Percentiles rank a stretch among this genome's conserved stretches.
Evolutionary conservation across 2,113 vertebrate species (phyloP).

Genomic region (Vicugna pacos): DNA sequence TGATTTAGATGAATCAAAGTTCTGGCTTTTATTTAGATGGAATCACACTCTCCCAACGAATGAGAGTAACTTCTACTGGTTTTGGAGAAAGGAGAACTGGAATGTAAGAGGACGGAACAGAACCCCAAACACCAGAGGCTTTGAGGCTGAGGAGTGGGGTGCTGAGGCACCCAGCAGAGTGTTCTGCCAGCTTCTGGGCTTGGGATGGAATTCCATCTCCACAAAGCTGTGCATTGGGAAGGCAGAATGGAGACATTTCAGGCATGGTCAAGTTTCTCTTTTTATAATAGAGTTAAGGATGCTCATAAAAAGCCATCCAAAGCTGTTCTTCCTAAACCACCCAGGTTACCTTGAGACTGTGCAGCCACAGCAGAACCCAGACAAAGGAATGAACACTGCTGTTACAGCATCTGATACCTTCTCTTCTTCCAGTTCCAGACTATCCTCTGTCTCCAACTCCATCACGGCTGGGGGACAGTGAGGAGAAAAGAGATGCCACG

Average conservation of each 20-base stretch:
- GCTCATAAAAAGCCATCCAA: background rate
- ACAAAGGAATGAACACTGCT: background rate
- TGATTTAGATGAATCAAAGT: background rate
- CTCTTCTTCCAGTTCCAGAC: background rate
- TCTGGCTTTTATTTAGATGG: background rate
- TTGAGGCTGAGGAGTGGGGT: background rate
- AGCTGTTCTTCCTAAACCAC: background rate
- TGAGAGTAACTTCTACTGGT: background rate
- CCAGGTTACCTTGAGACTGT: background rate
- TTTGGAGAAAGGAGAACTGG: background rate
- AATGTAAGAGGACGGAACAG: background rate
- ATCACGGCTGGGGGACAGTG: too few species aligned
- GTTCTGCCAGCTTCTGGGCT: background rate
- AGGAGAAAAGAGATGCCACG: background rate
- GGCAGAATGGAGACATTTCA: background rate
- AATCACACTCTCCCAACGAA: background rate
- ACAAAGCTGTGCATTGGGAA: background rate
- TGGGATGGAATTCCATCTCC: background rate
- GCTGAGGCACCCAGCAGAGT: background rate
- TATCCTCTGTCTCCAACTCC: background rate
- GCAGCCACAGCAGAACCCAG: background rate
- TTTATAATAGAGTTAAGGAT: background rate
- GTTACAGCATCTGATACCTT: background rate
- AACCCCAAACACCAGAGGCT: background rate
- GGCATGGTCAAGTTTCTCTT: background rate